Base-by-base conservation (phyloP, 2,113 vertebrate species). In the Hemiscyllium ocellatum region DNA sequence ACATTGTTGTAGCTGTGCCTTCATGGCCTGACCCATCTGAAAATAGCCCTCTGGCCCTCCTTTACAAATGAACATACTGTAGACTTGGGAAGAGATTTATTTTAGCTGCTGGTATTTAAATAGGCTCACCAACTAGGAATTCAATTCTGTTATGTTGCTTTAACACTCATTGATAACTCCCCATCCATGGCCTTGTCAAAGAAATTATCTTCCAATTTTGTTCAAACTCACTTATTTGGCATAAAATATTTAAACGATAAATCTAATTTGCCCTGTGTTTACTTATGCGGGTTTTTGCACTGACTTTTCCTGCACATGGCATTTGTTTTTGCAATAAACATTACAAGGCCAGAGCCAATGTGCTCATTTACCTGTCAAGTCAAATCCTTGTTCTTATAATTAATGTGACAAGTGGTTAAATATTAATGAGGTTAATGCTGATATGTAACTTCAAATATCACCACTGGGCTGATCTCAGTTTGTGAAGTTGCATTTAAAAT, bases 381-480 rank as follows among this genome's bases (percentile, higher is more conserved):
- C 66, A 68, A 70, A 94, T 70, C 65, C n/a, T 70, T 94, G 66
- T 70, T 50, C n/a, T 47, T 47, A 70, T 68, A 94, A 94, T 70
- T 94, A 94, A 47, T 24, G 6, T 70, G 93, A 69, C 93, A 94
- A 94, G 68, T 94, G 66, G 8, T 94, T 94, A 94, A 94, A 94
- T 94, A 94, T 94, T 94, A 94, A 94, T 47, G 42, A 50, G 37
- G 47, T 94, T 68, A 47, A 70, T 69, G 33, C 93, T 94, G 70
- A 94, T 47, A 22, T 94, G 37, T 47, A 94, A 70, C n/a, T 94
- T 94, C 65, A 94, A 15, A 70, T 68, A 47, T 70, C 68, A 70
- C 42, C 93, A 42, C 15, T 15, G 26, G 68, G 17, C 17, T 42
- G 91, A 69, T 13, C 70, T 42, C 22, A 26, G 19, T 94, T 94